These are phyloP conservation scores for Prunella strophiata DNA, from an alignment of 2,797 vertebrate species.

Conservation along the genomic window DNA sequence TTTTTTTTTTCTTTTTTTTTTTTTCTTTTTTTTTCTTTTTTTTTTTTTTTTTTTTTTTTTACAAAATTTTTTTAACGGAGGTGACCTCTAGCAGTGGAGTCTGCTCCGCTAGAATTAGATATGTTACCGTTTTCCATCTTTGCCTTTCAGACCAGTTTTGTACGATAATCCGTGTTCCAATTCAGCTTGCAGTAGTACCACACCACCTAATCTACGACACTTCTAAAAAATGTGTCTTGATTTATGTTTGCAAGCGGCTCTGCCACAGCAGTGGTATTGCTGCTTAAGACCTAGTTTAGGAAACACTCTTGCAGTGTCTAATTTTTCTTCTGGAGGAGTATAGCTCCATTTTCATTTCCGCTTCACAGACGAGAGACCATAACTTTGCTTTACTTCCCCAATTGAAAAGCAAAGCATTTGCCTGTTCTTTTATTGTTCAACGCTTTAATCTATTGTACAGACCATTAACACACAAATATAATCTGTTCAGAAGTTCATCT, in stretches of 20 bases:
- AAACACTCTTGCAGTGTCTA: not conserved
- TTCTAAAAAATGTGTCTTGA: not conserved
- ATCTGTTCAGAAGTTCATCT: not conserved
- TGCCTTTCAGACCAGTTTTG: not conserved
- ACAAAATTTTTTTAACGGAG: too few relatives aligned
- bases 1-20: rapidly evolving
- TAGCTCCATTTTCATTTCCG: rapidly evolving
- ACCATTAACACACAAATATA: not conserved
- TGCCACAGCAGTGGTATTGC: not conserved
- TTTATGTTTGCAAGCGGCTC: not conserved
- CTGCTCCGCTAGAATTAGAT: not conserved
- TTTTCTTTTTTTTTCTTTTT: not conserved
- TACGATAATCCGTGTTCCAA: rapidly evolving
- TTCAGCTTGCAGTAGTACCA: not conserved
- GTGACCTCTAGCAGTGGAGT: not conserved
- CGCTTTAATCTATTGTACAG: not conserved
- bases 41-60: not conserved
- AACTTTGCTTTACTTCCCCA: not conserved
- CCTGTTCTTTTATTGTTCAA: not conserved
- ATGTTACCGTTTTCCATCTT: not conserved
- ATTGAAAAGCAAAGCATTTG: not conserved
- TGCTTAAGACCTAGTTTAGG: not conserved
- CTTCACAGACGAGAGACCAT: not conserved
- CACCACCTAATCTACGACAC: not conserved
- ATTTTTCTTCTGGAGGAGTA: not conserved